Evolutionary conservation across 1,140 invertebrate species (phyloP).

Genomic region (Drosophila ercepeae): DNA sequence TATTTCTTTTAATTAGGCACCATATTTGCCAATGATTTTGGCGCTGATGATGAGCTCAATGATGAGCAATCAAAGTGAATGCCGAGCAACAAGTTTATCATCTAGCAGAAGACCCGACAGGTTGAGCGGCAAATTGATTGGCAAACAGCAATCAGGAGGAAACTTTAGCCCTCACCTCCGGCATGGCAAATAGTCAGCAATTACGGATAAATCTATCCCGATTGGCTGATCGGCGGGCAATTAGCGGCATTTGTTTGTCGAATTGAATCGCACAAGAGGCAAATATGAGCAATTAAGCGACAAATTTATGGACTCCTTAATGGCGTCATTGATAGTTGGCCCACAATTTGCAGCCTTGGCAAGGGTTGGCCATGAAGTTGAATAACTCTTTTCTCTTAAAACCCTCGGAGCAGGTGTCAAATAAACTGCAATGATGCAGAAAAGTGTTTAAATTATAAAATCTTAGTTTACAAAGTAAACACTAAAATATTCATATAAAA

Average conservation of each 20-base stretch:
- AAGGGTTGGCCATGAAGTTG: conserved; percentile 1
- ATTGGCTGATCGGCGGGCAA: conserved; percentile 42
- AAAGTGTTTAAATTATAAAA: not conserved
- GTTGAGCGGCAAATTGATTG: conserved; percentile 59
- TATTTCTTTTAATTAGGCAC: conserved; percentile 66
- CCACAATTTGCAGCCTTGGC: conserved; percentile 19
- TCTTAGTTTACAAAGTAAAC: not conserved
- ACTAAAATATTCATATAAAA: too few species aligned
- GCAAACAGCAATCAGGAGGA: conserved; percentile 67
- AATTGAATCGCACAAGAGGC: conserved; percentile 23
- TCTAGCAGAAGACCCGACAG: conserved; percentile 12
- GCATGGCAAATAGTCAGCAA: conserved; percentile 56
- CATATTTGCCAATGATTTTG: conserved; percentile 58
- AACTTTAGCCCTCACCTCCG: conserved; percentile 32
- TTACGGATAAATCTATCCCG: conserved; percentile 43
- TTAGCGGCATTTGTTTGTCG: conserved; percentile 68
- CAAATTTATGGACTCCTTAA: conserved; percentile 61
- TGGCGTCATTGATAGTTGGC: conserved; percentile 45
- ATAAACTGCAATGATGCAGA: not conserved
- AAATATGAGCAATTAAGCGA: conserved; percentile 52
- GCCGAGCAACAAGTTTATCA: conserved; percentile 62
- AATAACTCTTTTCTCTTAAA: conserved; percentile 1
- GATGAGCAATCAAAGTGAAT: conserved; percentile 65
- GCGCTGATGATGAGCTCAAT: conserved; percentile 38
- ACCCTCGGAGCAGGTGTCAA: not conserved